Evolutionary conservation across 2,888 invertebrate species (phyloP).

Genomic region (Petrolisthes cinctipes): DNA sequence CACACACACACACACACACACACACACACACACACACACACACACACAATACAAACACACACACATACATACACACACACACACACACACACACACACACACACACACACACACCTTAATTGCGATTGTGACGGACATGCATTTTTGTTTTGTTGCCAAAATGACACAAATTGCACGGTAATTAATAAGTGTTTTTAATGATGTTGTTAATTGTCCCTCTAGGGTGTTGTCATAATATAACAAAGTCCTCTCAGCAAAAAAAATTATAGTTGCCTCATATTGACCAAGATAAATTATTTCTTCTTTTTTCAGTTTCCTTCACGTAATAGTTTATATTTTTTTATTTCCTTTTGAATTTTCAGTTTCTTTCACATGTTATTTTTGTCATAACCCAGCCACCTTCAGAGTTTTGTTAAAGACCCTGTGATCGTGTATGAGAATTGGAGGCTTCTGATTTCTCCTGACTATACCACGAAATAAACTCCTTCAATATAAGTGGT

Average conservation of each 20-base stretch:
- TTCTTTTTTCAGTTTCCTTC: too few relatives aligned
- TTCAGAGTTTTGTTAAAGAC: too few relatives aligned
- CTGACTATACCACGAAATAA: too few relatives aligned
- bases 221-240: not conserved
- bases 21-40: not conserved
- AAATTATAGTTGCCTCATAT: too few relatives aligned
- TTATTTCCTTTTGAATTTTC: not conserved
- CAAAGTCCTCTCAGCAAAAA: not conserved
- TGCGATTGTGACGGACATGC: not conserved
- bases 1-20: conserved; percentile 1
- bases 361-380: not conserved
- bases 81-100: too few relatives aligned
- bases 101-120: not conserved
- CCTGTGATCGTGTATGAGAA: too few relatives aligned
- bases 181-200: not conserved
- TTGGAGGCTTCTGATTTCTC: too few relatives aligned
- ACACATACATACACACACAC: too few relatives aligned
- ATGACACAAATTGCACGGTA: too few relatives aligned
- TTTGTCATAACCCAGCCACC: not conserved
- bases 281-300: too few relatives aligned
- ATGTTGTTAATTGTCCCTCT: not conserved
- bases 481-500: too few relatives aligned
- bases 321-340: not conserved
- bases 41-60: not conserved
- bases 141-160: not conserved